These are phyloP conservation scores for Aromia moschata DNA, from an alignment of 2,888 invertebrate species.

Conservation along the genomic window DNA sequence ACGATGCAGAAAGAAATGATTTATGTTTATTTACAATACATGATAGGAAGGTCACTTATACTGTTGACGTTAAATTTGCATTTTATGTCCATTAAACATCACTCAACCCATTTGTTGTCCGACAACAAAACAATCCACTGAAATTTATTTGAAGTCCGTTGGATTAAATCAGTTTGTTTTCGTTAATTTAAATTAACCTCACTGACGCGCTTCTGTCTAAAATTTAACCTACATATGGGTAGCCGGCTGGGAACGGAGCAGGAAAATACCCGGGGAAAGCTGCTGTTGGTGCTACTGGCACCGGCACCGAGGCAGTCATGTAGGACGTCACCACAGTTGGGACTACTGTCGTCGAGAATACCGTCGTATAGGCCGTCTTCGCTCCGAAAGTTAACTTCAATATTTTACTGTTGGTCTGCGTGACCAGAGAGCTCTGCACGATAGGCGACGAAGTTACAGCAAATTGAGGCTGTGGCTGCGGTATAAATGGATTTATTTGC, in stretches of 20 bases:
- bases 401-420: constrained; percentile 82
- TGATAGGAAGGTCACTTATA: constrained; percentile 25
- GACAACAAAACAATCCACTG: constrained; percentile 12
- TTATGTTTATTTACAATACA: constrained; percentile 37
- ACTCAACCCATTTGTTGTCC: constrained; percentile 12
- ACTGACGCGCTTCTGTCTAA: not conserved
- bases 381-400: constrained; percentile 91
- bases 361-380: constrained; percentile 86
- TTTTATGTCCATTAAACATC: constrained; percentile 17
- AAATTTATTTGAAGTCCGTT: constrained; percentile 18
- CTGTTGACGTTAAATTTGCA: constrained; percentile 6
- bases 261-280: constrained; percentile 83
- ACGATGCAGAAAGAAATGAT: constrained; percentile 25
- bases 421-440: constrained; percentile 81
- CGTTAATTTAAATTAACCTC: constrained; percentile 11
- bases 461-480: constrained; percentile 72
- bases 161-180: constrained; percentile 5
- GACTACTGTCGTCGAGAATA: constrained; percentile 83
- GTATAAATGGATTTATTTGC: constrained; percentile 46
- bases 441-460: constrained; percentile 82
- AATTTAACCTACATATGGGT: constrained; percentile 77
- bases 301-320: constrained; percentile 81
- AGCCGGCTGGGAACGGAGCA: constrained; percentile 75
- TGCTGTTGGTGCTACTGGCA: constrained; percentile 74
- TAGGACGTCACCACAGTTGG: constrained; percentile 86